A percentile compares a stretch with the other conserved stretches of the same genome.
phyloP scores from a whole-genome alignment of 1,140 invertebrate genomes.

The Helicoverpa zea region DNA sequence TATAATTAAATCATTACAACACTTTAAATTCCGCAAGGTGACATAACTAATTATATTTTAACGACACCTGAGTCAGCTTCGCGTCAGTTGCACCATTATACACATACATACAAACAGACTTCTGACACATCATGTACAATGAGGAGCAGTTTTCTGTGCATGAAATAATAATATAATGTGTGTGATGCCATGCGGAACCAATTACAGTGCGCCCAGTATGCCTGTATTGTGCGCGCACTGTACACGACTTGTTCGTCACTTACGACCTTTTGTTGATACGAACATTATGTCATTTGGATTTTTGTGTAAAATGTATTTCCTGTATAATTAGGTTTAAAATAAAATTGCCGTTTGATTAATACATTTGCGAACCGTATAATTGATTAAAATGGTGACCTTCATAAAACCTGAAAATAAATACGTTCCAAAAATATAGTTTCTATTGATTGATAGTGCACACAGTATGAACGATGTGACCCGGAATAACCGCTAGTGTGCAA shows the following conservation, averaged over 20 bases:
- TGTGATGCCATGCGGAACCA: constrained; percentile 12
- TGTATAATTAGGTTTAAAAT: too few relatives aligned
- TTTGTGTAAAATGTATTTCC: too few relatives aligned
- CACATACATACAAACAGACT: neutral
- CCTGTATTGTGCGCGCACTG: neutral
- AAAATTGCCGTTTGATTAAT: too few relatives aligned
- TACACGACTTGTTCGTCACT: neutral
- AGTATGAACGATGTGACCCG: too few relatives aligned
- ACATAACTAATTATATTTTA: constrained; percentile 10
- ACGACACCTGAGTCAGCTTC: neutral
- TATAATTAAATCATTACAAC: neutral
- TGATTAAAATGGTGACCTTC: too few relatives aligned
- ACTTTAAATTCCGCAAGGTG: neutral
- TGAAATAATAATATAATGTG: neutral
- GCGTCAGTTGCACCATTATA: neutral
- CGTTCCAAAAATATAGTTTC: too few relatives aligned
- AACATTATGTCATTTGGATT: neutral
- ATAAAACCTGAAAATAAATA: too few relatives aligned
- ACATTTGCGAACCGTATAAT: too few relatives aligned
- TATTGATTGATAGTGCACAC: too few relatives aligned
- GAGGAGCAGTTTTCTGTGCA: neutral
- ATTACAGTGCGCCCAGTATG: neutral
- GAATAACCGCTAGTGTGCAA: too few relatives aligned
- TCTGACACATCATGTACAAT: neutral
- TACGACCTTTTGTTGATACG: neutral